Evolutionary conservation across 2,888 invertebrate species (phyloP), one percentile per base, ranked within the genome.

Genomic region (Dasypogon diadema): DNA sequence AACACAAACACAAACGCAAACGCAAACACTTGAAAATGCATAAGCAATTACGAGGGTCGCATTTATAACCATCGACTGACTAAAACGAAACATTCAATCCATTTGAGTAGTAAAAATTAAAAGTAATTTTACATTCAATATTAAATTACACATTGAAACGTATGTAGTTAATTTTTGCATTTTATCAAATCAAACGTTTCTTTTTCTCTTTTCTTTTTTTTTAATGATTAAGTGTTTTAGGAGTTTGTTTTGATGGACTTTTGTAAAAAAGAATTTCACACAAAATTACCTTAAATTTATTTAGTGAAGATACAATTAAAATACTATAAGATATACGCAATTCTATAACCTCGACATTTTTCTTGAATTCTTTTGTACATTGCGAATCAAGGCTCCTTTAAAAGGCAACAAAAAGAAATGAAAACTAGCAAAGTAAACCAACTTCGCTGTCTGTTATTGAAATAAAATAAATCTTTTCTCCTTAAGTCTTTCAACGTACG

Each of bases 341-440:
- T 51, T 74, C 51, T 26, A 51, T 34, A 75, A 74, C 37, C 55
- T 55, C 51, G 60, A 70, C 60, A 77, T 68, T 70, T 75, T 75
- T 77, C 77, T 77, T 77, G 75, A 74, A 77, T 75, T 58, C 77
- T 75, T 76, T 77, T 74, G 58, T 75, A 48, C 70, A 70, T 70
- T 76, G 55, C 76, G 42, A 68, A 68, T 14, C 6, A 12, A 26
- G 72, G 24, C 46, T 60, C 26, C 26, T 56, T n/a, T n/a, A n/a
- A n/a, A n/a, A n/a, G n/a, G n/a, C n/a, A n/a, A 22, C 0, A 22
- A 21, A 75, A 54, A 34, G 4, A 63, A 46, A 65, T 34, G 51
- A 8, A 22, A 26, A 26, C 18, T 14, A 10, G 54, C 12, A 30
- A 24, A 74, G 30, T 26, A 22, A 51, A 26, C 12, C 55, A 74